Evolutionary conservation across 2,797 vertebrate genomes (phyloP).

Genomic region (Rhinatrema bivittatum): DNA sequence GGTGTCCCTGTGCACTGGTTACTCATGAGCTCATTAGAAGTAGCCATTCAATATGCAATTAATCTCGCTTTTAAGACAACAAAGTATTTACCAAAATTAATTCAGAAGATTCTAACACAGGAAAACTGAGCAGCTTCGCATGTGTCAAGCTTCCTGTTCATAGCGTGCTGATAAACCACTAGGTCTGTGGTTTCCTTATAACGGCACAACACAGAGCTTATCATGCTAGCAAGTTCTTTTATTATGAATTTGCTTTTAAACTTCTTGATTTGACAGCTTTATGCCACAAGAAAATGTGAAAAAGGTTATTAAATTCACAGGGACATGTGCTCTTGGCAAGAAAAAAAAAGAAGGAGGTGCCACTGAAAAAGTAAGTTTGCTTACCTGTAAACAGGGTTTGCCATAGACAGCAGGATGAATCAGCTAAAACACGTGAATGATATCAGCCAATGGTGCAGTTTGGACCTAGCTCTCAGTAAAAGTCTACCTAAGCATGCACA

Average conservation of each 20-base stretch:
- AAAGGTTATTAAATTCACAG: slow-evolving; percentile 4
- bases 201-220: slow-evolving; percentile 26
- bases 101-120: slow-evolving; percentile 31
- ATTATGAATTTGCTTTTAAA: slow-evolving; percentile 3
- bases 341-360: slow-evolving; percentile 16
- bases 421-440: no score
- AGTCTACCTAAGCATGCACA: no score
- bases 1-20: slow-evolving; percentile 46
- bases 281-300: background rate
- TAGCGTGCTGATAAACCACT: slow-evolving; percentile 55
- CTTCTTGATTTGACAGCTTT: background rate
- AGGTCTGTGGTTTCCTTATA: slow-evolving; percentile 58
- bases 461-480: no score
- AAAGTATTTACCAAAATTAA: slow-evolving; percentile 28
- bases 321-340: background rate
- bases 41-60: slow-evolving; percentile 65
- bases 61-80: slow-evolving; percentile 12
- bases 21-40: slow-evolving; percentile 64
- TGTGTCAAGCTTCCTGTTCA: slow-evolving; percentile 81
- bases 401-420: no score
- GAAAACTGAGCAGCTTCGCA: slow-evolving; percentile 35
- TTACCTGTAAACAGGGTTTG: no score
- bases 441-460: no score
- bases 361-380: no score
- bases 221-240: slow-evolving; percentile 22